Percentiles rank a stretch among this genome's conserved stretches.
These are phyloP conservation scores for Etia nguti DNA, from an alignment of 2,113 vertebrate genomes.

Conservation along the genomic window DNA sequence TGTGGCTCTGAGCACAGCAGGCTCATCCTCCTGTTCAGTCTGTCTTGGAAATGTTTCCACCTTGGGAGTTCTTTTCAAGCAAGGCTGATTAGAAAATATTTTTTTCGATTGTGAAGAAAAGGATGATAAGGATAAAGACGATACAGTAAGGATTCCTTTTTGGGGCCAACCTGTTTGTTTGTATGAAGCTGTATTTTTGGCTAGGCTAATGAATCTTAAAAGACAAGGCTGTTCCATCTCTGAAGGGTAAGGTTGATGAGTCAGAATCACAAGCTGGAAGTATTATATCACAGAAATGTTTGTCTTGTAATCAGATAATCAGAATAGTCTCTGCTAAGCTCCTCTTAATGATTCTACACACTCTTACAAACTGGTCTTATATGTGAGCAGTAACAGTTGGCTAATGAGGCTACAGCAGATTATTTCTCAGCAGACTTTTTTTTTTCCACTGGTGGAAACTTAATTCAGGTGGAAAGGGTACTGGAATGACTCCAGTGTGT, in stretches of 20 bases:
- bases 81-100: neutral
- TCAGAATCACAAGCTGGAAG: neutral
- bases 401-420: neutral
- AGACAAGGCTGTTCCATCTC: neutral
- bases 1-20: neutral
- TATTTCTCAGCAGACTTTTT: neutral
- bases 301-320: neutral
- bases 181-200: neutral
- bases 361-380: neutral
- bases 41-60: neutral
- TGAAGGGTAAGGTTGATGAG: neutral
- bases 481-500: neutral
- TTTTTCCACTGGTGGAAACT: neutral
- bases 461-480: neutral
- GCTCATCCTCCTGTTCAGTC: neutral
- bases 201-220: neutral
- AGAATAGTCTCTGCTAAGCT: neutral
- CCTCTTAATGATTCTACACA: neutral
- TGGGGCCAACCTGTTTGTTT: neutral
- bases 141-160: neutral
- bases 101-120: accelerated
- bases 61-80: neutral
- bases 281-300: neutral
- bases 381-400: neutral
- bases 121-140: neutral